Conservation (phyloP, 2,797 vertebrate genomes). For the Galago senegalensis region DNA sequence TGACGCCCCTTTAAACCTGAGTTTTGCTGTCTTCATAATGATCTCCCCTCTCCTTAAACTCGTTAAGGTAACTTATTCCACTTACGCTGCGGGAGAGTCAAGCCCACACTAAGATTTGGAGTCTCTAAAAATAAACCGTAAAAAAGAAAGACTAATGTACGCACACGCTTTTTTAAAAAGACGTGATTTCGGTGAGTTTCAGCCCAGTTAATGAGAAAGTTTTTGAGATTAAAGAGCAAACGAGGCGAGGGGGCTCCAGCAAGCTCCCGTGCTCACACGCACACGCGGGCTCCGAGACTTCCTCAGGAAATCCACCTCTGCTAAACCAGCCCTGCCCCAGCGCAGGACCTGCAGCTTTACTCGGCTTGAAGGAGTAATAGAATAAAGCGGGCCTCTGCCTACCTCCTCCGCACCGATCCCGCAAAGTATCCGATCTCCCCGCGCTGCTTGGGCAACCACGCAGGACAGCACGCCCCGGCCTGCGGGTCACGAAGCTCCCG, state of each 20-base stretch:
- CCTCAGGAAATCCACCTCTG: slow-evolving; percentile 68
- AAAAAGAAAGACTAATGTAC: slow-evolving; percentile 26
- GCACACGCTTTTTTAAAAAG: not conserved
- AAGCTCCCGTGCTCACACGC: not conserved
- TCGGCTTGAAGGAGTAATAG: not conserved
- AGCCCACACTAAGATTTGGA: not conserved
- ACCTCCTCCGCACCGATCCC: not conserved
- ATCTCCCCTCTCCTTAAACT: not conserved
- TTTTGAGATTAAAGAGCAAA: slow-evolving; percentile 54
- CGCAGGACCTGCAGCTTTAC: not conserved
- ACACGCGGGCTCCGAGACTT: not conserved
- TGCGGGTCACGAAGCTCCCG: not conserved
- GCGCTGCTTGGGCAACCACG: not conserved
- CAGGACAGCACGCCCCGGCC: not conserved
- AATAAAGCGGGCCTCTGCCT: not conserved
- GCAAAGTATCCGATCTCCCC: not conserved
- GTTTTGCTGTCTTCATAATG: not conserved
- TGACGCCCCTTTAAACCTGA: not conserved
- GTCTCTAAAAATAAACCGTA: not conserved
- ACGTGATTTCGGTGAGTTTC: slow-evolving; percentile 68
- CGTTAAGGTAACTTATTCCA: slow-evolving; percentile 59
- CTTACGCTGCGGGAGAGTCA: not conserved
- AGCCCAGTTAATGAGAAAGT: slow-evolving; percentile 60
- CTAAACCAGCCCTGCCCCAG: slow-evolving; percentile 38
- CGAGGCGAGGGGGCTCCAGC: not conserved